These are phyloP conservation scores for Sycophila sp. DNA, from an alignment of 1,140 invertebrate species.

Conservation along the genomic window DNA sequence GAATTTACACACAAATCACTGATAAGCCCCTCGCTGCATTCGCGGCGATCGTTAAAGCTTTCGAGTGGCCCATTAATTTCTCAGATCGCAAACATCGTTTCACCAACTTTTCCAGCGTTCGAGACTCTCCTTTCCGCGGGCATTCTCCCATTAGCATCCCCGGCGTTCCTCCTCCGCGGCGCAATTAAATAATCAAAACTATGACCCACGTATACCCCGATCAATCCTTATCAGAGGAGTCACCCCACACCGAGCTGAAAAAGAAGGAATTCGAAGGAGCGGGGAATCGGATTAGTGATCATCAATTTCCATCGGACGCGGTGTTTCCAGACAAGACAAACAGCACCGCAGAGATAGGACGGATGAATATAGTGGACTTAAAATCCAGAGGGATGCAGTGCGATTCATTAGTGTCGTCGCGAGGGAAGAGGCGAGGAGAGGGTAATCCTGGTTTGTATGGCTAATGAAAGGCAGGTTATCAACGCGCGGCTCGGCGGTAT, in stretches of 20 bases:
- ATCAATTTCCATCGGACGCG: neutral
- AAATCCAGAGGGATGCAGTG: neutral
- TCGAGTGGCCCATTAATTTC: neutral
- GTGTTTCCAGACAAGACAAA: neutral
- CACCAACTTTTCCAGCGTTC: neutral
- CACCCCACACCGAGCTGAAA: too few relatives aligned
- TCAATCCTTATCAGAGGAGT: too few relatives aligned
- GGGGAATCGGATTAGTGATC: too few relatives aligned
- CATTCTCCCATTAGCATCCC: neutral
- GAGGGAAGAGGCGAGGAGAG: too few relatives aligned
- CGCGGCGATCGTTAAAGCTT: neutral
- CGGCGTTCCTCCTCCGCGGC: too few relatives aligned
- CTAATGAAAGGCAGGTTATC: constrained; percentile 36
- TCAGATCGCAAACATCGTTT: neutral
- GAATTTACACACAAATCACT: neutral
- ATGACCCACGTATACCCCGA: too few relatives aligned
- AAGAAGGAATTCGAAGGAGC: neutral
- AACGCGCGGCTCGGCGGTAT: neutral
- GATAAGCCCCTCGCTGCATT: neutral
- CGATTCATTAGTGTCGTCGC: constrained; percentile 30
- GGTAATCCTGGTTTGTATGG: constrained; percentile 7
- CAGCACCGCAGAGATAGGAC: neutral
- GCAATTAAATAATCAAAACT: neutral
- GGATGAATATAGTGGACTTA: too few relatives aligned
- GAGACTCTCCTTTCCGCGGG: neutral